phyloP scores from a whole-genome alignment of 2,888 invertebrate species.

The Margaritifera margaritifera region DNA sequence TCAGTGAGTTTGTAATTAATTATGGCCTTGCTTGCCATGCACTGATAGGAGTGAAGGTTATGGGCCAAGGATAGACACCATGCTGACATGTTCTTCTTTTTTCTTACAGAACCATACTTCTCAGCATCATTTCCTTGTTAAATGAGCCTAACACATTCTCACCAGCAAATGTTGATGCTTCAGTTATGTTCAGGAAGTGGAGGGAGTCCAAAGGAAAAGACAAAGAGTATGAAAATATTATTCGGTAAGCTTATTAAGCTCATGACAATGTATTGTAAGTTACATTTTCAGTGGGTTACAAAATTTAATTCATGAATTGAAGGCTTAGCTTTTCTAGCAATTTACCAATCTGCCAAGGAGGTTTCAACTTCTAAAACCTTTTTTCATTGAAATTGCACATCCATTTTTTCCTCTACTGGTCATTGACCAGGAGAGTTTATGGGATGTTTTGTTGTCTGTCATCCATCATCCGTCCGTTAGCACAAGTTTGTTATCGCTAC shows the following conservation, averaged over 20 bases:
- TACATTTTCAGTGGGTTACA: not conserved
- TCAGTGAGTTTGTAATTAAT: too few species aligned
- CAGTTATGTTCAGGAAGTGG: constrained; percentile 99
- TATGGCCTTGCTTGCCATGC: too few species aligned
- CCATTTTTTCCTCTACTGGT: too few species aligned
- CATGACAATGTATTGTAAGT: not conserved
- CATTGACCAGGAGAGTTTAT: too few species aligned
- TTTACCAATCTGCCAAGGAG: not conserved
- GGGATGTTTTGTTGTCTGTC: too few species aligned
- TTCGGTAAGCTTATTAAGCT: constrained; percentile 79
- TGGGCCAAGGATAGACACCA: too few species aligned
- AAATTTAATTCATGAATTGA: not conserved
- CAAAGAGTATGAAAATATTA: constrained; percentile 99
- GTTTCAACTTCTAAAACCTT: not conserved
- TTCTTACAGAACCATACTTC: constrained; percentile 86
- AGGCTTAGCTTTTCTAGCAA: constrained; percentile 1
- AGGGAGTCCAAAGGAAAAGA: constrained; percentile 96
- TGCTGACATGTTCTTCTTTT: too few species aligned
- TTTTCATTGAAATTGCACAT: not conserved
- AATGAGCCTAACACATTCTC: constrained; percentile 99
- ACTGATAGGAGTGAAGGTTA: too few species aligned
- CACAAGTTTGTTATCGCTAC: too few species aligned
- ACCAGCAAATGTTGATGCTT: constrained; percentile 99
- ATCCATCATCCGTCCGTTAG: too few species aligned
- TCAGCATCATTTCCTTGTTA: constrained; percentile 97